These are phyloP conservation scores for Acestrorhynchus altus DNA, from an alignment of 2,797 vertebrate species.

Conservation along the genomic window DNA sequence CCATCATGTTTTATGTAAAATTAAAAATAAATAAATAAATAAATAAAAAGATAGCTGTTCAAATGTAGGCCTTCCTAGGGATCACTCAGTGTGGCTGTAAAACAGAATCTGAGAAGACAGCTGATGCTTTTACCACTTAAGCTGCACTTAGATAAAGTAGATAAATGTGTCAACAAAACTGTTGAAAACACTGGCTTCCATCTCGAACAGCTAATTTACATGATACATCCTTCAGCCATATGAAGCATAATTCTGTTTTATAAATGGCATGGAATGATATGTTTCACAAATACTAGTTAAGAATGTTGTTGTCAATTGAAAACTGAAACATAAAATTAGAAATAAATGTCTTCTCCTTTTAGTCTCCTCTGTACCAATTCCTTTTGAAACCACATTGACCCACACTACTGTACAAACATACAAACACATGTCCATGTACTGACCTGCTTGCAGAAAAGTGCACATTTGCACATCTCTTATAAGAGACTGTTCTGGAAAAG, in stretches of 20 bases:
- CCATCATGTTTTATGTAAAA: not conserved
- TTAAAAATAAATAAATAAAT: not conserved
- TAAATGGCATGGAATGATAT: too few species aligned
- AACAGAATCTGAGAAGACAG: slow-evolving; percentile 8
- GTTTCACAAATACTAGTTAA: too few species aligned
- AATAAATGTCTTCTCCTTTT: too few species aligned
- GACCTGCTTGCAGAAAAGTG: too few species aligned
- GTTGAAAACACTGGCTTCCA: not conserved
- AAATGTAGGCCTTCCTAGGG: not conserved
- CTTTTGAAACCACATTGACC: too few species aligned
- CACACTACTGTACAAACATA: too few species aligned
- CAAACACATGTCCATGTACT: too few species aligned
- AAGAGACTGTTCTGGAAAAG: too few species aligned
- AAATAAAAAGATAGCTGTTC: slow-evolving; percentile 9
- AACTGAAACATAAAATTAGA: too few species aligned
- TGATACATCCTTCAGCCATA: too few species aligned
- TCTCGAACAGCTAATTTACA: not conserved
- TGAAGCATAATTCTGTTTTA: not conserved
- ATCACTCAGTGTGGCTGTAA: not conserved
- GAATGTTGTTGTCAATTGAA: not conserved
- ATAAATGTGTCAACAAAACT: slow-evolving; percentile 8
- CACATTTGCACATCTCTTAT: too few species aligned
- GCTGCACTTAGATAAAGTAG: not conserved
- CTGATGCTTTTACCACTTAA: slow-evolving; percentile 1
- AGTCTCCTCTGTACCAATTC: too few species aligned